phyloP scores from a whole-genome alignment of 2,888 invertebrate species.

The Hydraecia micacea region DNA sequence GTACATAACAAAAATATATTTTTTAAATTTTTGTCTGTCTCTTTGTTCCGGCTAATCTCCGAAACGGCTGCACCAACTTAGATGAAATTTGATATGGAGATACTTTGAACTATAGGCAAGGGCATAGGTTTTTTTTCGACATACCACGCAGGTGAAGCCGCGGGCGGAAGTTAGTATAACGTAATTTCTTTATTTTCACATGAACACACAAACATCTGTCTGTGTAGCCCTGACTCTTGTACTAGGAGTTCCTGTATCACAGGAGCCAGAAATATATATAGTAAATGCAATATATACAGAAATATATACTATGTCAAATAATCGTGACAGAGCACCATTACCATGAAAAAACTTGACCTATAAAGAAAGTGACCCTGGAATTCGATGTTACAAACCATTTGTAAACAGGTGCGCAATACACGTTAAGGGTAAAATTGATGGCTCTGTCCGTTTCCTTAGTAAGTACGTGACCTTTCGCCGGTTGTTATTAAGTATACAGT shows the following conservation, averaged over 20 bases:
- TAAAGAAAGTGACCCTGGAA: constrained; percentile 19
- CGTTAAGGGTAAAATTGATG: constrained; percentile 68
- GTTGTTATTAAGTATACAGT: constrained; percentile 54
- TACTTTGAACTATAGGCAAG: too few relatives aligned
- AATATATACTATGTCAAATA: neutral
- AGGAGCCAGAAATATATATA: neutral
- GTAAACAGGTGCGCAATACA: constrained; percentile 64
- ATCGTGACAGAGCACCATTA: constrained; percentile 42
- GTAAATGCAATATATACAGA: neutral
- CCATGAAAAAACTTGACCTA: constrained; percentile 26
- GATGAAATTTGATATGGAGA: too few relatives aligned
- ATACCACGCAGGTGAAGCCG: too few relatives aligned
- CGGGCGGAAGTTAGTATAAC: too few relatives aligned
- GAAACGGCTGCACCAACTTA: neutral
- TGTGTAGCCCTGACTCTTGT: neutral
- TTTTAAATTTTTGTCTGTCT: neutral
- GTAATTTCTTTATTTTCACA: neutral
- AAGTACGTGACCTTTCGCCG: constrained; percentile 64
- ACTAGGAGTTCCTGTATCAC: neutral
- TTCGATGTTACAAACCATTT: constrained; percentile 39
- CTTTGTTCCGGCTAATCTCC: too few relatives aligned
- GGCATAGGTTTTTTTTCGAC: too few relatives aligned
- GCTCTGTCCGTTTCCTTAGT: constrained; percentile 64
- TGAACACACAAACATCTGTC: neutral
- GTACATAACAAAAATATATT: neutral